Conservation (phyloP, 2,113 vertebrate genomes). For the Tursiops truncatus region DNA sequence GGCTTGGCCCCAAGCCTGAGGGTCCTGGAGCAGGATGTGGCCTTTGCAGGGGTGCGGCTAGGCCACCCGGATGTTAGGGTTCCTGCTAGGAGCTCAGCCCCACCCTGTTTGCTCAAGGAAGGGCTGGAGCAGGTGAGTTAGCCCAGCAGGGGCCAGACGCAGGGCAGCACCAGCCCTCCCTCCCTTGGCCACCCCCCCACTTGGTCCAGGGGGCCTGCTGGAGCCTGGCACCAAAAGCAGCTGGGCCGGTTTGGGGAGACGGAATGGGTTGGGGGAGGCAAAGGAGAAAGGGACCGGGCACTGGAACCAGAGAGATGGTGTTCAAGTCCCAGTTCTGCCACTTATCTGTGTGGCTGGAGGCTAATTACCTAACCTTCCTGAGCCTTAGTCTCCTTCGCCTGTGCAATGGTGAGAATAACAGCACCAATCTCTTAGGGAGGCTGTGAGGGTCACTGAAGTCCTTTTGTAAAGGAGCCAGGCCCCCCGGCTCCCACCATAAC, state of each 20-base stretch:
- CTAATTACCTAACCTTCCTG: background rate
- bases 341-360: background rate
- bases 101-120: conserved; percentile 83
- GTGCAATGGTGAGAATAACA: background rate
- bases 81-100: conserved; percentile 64
- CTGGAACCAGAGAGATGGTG: background rate
- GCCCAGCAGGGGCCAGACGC: background rate
- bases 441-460: background rate
- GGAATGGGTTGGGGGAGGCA: background rate
- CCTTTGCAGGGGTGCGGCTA: background rate
- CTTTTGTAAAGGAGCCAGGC: background rate
- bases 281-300: background rate
- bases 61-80: conserved; percentile 67
- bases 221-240: conserved; percentile 71
- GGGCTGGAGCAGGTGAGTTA: conserved; percentile 43
- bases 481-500: background rate
- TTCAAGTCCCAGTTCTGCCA: background rate
- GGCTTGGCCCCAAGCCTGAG: background rate
- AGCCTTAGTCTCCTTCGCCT: background rate
- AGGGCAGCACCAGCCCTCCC: background rate
- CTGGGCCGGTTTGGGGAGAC: conserved; percentile 25
- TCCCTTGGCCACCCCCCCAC: background rate
- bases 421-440: background rate
- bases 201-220: background rate
- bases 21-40: conserved; percentile 38